A percentile compares a stretch with the other conserved stretches of the same genome.
Evolutionary conservation across 2,888 invertebrate genomes (phyloP).

Genomic region (Glaucopsyche alexis): DNA sequence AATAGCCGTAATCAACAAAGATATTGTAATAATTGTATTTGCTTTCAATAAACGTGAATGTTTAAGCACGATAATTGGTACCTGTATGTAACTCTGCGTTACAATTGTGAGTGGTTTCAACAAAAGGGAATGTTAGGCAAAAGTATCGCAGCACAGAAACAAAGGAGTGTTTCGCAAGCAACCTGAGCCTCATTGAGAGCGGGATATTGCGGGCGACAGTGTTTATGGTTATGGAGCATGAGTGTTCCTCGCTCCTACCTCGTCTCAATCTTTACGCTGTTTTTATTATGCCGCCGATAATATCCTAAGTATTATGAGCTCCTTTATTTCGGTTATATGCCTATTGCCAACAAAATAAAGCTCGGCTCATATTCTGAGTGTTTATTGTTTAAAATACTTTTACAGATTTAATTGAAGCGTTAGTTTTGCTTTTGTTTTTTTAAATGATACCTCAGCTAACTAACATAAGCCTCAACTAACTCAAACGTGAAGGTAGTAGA

Average conservation of each 20-base stretch:
- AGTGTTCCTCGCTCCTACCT: constrained; percentile 48
- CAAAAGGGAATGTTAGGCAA: constrained; percentile 74
- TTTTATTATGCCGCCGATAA: constrained; percentile 47
- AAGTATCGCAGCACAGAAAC: constrained; percentile 73
- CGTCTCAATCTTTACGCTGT: constrained; percentile 64
- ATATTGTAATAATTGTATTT: not conserved
- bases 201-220: constrained; percentile 66
- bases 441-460: too few relatives aligned
- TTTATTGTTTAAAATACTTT: not conserved
- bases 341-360: constrained; percentile 11
- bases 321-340: constrained; percentile 33
- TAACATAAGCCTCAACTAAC: too few relatives aligned
- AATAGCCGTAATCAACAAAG: not conserved
- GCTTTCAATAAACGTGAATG: constrained; percentile 1
- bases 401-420: not conserved
- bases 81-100: constrained; percentile 41
- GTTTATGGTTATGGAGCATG: constrained; percentile 70
- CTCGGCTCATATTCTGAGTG: constrained; percentile 5
- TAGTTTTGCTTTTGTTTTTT: too few relatives aligned
- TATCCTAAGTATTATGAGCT: constrained; percentile 37
- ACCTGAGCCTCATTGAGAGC: constrained; percentile 69
- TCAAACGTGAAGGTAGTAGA: too few relatives aligned
- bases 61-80: constrained; percentile 31
- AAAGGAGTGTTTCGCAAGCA: constrained; percentile 66
- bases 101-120: constrained; percentile 66